Evolutionary conservation across 2,113 vertebrate species (phyloP), one percentile per base, ranked within the genome.

Genomic region (Proteles cristata): DNA sequence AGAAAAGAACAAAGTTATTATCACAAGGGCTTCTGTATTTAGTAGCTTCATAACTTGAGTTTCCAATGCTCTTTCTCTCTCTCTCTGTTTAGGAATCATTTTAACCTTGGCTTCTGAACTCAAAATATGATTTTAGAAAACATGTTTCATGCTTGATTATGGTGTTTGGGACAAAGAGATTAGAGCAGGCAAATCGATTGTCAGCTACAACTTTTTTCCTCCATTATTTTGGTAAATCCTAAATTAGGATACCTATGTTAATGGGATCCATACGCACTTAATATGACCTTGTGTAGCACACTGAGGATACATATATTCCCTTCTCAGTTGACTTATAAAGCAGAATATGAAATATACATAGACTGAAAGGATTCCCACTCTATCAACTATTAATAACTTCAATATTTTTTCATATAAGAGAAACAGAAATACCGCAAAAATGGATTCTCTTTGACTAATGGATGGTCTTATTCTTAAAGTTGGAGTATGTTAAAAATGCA

Each of bases 361-460:
- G 48, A 94, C 65, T 88, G 69, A 96, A 82, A 96, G 86, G 71
- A 86, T 89, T 96, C 69, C 91, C 25, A 93, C 6, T 79, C 25
- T 53, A 92, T 88, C 76, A 94, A 94, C 95, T 90, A 95, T 88
- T 83, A 97, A 66, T 76, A 97, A 85, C 28, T 26, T 90, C 74
- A 43, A 8, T 83, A 14, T 92, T 94, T 61, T 94, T 95, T 87
- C 86, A 79, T 50, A 68, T 63, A 95, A 61, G 81, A 95, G 65
- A 98, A 95, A 35, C 61, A 90, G 92, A 92, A 97, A 97, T 69
- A 95, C 2, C 61, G 69, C 4, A 93, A 94, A 87, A 21, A 88
- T 31, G 9, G 39, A 88, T 90, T 95, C 53, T 94, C 23, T 76
- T 73, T 94, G 58, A 76, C 85, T 85, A 94, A 80, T 39, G 9